phyloP scores from a whole-genome alignment of 2,113 vertebrate genomes.

The Peromyscus leucopus region DNA sequence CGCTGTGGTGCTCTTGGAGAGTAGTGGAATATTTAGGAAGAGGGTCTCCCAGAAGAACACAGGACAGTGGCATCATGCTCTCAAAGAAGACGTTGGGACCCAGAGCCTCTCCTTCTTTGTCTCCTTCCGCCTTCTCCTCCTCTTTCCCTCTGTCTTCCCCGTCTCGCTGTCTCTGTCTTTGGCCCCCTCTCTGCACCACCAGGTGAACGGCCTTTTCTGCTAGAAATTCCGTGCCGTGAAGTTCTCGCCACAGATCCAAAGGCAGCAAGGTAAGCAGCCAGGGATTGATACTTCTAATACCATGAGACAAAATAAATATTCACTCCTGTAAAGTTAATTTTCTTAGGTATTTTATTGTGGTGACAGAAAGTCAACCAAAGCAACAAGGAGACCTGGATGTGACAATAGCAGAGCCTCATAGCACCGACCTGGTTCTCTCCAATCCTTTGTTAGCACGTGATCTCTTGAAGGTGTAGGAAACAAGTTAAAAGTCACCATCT shows the following conservation, averaged over 20 bases:
- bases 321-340: background rate
- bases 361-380: no score
- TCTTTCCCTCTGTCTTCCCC: background rate
- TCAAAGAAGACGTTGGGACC: background rate
- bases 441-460: no score
- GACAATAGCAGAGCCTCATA: rapidly evolving
- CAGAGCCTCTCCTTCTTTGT: background rate
- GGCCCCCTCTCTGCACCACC: background rate
- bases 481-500: background rate
- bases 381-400: rapidly evolving
- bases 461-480: no score
- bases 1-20: background rate
- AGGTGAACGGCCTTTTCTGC: background rate
- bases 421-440: no score
- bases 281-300: background rate
- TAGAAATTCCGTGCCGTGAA: no score
- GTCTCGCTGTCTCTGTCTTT: background rate
- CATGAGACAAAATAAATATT: background rate
- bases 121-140: background rate
- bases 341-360: background rate
- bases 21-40: background rate
- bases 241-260: background rate
- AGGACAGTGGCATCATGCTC: background rate
- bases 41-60: background rate
- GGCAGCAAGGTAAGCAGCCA: background rate